A percentile compares a stretch with the other conserved stretches of the same genome.
phyloP scores from a whole-genome alignment of 2,888 invertebrate species.

The Nemapogon koenigi region DNA sequence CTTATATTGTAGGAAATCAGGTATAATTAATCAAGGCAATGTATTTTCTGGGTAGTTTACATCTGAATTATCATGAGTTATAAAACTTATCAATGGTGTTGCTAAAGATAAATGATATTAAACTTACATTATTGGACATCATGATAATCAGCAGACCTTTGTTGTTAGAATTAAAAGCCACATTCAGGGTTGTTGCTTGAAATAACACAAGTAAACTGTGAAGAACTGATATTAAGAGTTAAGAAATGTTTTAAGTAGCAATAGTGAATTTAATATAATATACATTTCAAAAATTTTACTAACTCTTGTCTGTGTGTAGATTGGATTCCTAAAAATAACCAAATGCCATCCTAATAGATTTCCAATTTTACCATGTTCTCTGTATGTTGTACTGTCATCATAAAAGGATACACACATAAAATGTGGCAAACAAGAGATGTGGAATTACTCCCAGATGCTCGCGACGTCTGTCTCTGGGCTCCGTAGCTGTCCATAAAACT shows the following conservation, averaged over 20 bases:
- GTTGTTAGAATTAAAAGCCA: slow-evolving; percentile 98
- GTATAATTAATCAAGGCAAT: not conserved
- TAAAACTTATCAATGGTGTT: slow-evolving; percentile 1
- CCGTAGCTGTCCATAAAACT: slow-evolving; percentile 97
- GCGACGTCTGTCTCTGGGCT: slow-evolving; percentile 82
- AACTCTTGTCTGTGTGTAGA: too few relatives aligned
- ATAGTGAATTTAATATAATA: too few relatives aligned
- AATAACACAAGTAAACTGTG: slow-evolving; percentile 90
- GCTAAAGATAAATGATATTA: not conserved
- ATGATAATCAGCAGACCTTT: slow-evolving; percentile 97
- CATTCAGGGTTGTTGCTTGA: slow-evolving; percentile 97
- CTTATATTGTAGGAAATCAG: slow-evolving; percentile 8
- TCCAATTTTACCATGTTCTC: too few relatives aligned
- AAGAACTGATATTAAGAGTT: slow-evolving; percentile 66
- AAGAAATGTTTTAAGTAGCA: too few relatives aligned
- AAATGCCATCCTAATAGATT: too few relatives aligned
- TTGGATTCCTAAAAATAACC: too few relatives aligned
- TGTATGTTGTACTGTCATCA: too few relatives aligned
- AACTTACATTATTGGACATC: slow-evolving; percentile 98
- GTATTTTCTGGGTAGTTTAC: not conserved
- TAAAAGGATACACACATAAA: slow-evolving; percentile 94
- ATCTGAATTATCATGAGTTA: not conserved
- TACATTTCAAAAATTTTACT: too few relatives aligned
- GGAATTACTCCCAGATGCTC: slow-evolving; percentile 88
- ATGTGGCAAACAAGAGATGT: slow-evolving; percentile 89